Evolutionary conservation across 2,888 invertebrate genomes (phyloP).

Genomic region (Clistopyga incitator): DNA sequence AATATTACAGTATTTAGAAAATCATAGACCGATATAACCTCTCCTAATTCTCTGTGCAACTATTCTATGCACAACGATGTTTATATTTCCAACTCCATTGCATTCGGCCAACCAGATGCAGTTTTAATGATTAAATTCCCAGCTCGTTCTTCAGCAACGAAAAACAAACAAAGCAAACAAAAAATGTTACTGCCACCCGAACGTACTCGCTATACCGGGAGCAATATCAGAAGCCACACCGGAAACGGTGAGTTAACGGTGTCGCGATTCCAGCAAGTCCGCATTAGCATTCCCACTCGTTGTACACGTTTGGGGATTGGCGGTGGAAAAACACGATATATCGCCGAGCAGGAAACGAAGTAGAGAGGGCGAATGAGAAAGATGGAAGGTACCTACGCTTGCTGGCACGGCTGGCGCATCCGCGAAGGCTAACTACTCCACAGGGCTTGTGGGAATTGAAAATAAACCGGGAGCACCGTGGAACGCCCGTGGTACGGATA

Average conservation of each 20-base stretch:
- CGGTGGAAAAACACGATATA: constrained; percentile 52
- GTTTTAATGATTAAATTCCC: constrained; percentile 30
- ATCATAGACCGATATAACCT: neutral
- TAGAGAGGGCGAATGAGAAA: constrained; percentile 24
- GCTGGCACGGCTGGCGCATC: constrained; percentile 52
- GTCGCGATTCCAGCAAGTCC: constrained; percentile 53
- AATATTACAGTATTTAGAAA: neutral
- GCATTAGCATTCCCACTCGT: constrained; percentile 56
- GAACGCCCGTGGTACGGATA: constrained; percentile 27
- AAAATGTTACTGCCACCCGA: neutral
- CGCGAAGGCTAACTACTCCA: constrained; percentile 55
- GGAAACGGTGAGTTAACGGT: constrained; percentile 56
- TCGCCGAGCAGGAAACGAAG: constrained; percentile 32
- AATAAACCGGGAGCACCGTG: constrained; percentile 58
- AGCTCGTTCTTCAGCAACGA: neutral
- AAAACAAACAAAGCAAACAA: constrained; percentile 13
- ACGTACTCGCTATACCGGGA: neutral
- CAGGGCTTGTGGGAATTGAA: constrained; percentile 58
- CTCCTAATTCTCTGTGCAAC: neutral
- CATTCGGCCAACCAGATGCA: neutral
- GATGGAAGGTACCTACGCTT: constrained; percentile 33
- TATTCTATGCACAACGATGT: neutral
- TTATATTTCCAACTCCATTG: neutral
- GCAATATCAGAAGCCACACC: constrained; percentile 14
- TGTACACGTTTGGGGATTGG: constrained; percentile 54